Evolutionary conservation across 2,797 vertebrate species (phyloP).

Genomic region (Amblyopsis hoosieri): DNA sequence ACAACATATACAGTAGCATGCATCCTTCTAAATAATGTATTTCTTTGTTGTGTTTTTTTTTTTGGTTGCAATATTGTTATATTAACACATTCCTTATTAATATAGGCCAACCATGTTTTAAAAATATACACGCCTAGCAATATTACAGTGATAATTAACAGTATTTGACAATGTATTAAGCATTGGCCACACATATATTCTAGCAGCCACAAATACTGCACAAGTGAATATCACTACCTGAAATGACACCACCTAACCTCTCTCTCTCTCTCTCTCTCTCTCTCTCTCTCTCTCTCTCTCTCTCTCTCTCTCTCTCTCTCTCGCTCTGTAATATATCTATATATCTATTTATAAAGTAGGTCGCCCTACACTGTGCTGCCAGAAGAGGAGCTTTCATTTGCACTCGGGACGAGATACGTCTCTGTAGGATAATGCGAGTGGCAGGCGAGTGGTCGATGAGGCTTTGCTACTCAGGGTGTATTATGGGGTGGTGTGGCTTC

Average conservation of each 20-base stretch:
- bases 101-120: not conserved
- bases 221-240: not conserved
- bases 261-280: constrained; percentile 9
- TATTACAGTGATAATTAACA: constrained; percentile 33
- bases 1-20: too few relatives aligned
- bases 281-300: constrained; percentile 3
- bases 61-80: constrained; percentile 29
- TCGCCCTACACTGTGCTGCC: constrained; percentile 8
- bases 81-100: constrained; percentile 10
- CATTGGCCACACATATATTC: constrained; percentile 15
- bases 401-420: constrained; percentile 9
- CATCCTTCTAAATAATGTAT: too few relatives aligned
- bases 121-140: not conserved
- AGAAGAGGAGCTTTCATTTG: constrained; percentile 31
- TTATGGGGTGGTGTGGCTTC: constrained; percentile 3
- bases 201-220: not conserved
- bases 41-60: constrained; percentile 34
- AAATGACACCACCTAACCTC: not conserved
- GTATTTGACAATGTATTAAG: constrained; percentile 31
- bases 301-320: constrained; percentile 4
- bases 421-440: constrained; percentile 10
- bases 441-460: constrained; percentile 19
- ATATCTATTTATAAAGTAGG: constrained; percentile 50
- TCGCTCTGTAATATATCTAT: constrained; percentile 13
- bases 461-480: constrained; percentile 16